Base-by-base conservation (phyloP, 2,888 invertebrate genomes). In the Dryadula phaetusa region DNA sequence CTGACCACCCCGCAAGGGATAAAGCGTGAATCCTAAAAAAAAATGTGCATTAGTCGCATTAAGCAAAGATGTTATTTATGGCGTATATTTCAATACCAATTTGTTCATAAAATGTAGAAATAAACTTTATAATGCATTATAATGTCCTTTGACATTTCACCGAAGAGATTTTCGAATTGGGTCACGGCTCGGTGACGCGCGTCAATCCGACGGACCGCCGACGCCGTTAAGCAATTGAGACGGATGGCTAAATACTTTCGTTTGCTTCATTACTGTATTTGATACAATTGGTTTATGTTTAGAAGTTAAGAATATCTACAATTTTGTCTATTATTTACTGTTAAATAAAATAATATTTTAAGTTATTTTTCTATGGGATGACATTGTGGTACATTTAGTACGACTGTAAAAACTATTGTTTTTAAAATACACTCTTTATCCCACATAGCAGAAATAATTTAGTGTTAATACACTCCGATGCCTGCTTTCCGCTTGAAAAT, bases 91-190 rank as follows among this genome's bases (percentile, higher is more conserved):
- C 12, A 40, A 40, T 2, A 25, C 22, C 40, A 56, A 22, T 56
- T 40, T 16, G 0, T 22, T n/a, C 20, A 56, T 56, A 56, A 40
- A 60, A 60, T 16, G 18, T 32, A 16, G 14, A 42, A 42, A 32
- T 60, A 28, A 22, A 44, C 12, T 14, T n/a, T 18, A 18, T 60
- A 16, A 12, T 60, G 10, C 18, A 44, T n/a, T n/a, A n/a, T 44
- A 25, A 60, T 65, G 64, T 65, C 58, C 62, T 67, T 64, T 67
- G 60, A 68, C 54, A 70, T 70, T 68, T 68, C 14, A 64, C 52
- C 47, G 53, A 47, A 62, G 66, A 64, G 54, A 53, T 47, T 67
- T 54, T 32, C 58, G 54, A 70, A 66, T 69, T 58, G 25, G 69
- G 70, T 70, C 70, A 68, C 22, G 69, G 46, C 54, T 62, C 14